Percentiles rank a stretch among this genome's conserved stretches.
Conservation (phyloP, 2,888 invertebrate genomes). For the Lasius platythorax region DNA sequence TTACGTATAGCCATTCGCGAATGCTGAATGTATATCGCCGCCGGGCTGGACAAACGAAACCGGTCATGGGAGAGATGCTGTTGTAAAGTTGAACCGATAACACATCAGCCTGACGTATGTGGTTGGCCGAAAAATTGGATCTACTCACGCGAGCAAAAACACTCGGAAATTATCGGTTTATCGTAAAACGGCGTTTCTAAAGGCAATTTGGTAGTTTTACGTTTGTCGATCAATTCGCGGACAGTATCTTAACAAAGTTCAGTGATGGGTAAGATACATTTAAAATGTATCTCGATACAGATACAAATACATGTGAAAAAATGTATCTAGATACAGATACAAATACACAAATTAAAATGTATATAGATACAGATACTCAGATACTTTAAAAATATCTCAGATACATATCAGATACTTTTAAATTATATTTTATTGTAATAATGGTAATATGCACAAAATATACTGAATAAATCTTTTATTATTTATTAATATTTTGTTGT, state of each 20-base stretch:
- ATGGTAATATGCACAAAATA: too few relatives aligned
- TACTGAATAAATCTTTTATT: too few relatives aligned
- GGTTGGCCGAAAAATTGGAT: constrained; percentile 47
- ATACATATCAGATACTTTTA: too few relatives aligned
- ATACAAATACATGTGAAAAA: too few relatives aligned
- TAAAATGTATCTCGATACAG: too few relatives aligned
- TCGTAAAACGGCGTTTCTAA: constrained; percentile 13
- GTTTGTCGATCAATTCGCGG: background rate
- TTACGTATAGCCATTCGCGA: constrained; percentile 25
- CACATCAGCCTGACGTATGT: constrained; percentile 20
- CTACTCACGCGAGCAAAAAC: constrained; percentile 34
- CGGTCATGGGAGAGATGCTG: constrained; percentile 7
- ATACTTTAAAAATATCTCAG: too few relatives aligned
- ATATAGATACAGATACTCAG: too few relatives aligned
- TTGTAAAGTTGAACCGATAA: constrained; percentile 57
- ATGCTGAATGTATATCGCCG: constrained; percentile 49
- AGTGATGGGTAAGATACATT: too few relatives aligned
- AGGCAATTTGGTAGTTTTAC: constrained; percentile 9
- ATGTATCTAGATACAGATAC: too few relatives aligned
- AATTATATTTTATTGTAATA: too few relatives aligned
- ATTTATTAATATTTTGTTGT: too few relatives aligned
- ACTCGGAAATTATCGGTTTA: constrained; percentile 28
- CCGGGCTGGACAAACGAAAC: background rate
- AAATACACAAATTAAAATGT: too few relatives aligned
- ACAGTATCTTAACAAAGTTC: background rate